phyloP scores from a whole-genome alignment of 2,113 vertebrate genomes.

The Aythya baeri region DNA sequence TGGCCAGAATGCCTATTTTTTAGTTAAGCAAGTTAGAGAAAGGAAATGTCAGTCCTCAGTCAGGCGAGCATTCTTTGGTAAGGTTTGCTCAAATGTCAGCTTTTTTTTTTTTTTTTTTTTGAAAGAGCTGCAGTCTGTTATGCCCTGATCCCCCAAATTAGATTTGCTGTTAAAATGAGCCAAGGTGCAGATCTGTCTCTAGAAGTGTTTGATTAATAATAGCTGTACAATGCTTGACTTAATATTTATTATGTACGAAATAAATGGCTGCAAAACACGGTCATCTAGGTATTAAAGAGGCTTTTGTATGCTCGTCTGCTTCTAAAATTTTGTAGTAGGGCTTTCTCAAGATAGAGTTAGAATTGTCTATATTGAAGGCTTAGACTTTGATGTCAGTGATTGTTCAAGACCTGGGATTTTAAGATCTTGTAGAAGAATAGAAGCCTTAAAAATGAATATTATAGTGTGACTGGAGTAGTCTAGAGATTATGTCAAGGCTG shows the following conservation, averaged over 20 bases:
- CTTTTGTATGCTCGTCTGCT: constrained; percentile 39
- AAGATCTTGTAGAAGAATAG: not conserved
- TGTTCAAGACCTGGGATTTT: not conserved
- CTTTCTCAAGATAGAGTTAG: constrained; percentile 17
- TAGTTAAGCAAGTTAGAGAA: constrained; percentile 74
- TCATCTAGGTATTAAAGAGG: constrained; percentile 36
- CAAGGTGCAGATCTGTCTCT: constrained; percentile 15
- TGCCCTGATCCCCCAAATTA: constrained; percentile 44
- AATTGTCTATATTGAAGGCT: not conserved
- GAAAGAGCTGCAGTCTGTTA: constrained; percentile 53
- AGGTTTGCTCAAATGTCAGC: constrained; percentile 75
- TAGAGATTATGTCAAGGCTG: not conserved
- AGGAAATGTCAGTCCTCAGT: constrained; percentile 81
- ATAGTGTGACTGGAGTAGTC: not conserved
- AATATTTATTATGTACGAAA: constrained; percentile 57
- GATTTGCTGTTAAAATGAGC: constrained; percentile 43
- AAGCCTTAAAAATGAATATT: not conserved
- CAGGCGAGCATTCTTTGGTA: constrained; percentile 76
- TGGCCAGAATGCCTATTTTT: constrained; percentile 71
- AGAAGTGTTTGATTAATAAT: constrained; percentile 49
- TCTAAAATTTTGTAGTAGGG: constrained; percentile 6
- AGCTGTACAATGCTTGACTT: constrained; percentile 27
- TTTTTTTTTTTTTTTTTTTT: constrained; percentile 33
- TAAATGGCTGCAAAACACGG: constrained; percentile 49
- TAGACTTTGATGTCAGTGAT: constrained; percentile 20